Evolutionary conservation across 2,113 vertebrate genomes (phyloP).

Genomic region (Podarcis raffonei): DNA sequence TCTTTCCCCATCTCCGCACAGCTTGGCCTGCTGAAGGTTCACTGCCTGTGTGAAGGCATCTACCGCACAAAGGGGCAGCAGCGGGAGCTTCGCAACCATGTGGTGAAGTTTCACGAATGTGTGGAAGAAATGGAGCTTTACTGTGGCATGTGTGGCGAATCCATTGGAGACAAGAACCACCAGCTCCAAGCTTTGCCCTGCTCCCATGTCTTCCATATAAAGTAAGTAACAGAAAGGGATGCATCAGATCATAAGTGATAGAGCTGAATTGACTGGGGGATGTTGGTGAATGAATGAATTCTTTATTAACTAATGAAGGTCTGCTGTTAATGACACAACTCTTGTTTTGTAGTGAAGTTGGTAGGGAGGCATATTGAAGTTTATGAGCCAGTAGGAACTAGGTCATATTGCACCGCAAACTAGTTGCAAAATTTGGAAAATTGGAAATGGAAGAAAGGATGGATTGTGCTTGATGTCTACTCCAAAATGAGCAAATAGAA

Average conservation of each 20-base stretch:
- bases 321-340: background rate
- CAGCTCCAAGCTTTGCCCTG: slow-evolving; percentile 97
- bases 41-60: slow-evolving; percentile 91
- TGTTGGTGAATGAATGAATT: background rate
- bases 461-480: background rate
- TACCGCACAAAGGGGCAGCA: slow-evolving; percentile 87
- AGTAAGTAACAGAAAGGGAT: slow-evolving; percentile 74
- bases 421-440: background rate
- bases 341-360: background rate
- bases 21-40: slow-evolving; percentile 90
- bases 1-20: slow-evolving; percentile 54
- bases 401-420: background rate
- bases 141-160: slow-evolving; percentile 98
- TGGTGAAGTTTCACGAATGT: slow-evolving; percentile 96
- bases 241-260: background rate
- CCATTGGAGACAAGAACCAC: slow-evolving; percentile 94
- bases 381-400: background rate
- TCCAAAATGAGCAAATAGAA: background rate
- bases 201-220: slow-evolving; percentile 96
- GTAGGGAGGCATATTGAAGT: background rate
- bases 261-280: background rate
- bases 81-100: slow-evolving; percentile 87
- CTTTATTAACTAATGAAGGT: background rate
- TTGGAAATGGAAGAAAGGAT: background rate
- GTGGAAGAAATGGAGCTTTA: slow-evolving; percentile 98